phyloP scores from a whole-genome alignment of 2,888 invertebrate species.

The Athalia cordata region DNA sequence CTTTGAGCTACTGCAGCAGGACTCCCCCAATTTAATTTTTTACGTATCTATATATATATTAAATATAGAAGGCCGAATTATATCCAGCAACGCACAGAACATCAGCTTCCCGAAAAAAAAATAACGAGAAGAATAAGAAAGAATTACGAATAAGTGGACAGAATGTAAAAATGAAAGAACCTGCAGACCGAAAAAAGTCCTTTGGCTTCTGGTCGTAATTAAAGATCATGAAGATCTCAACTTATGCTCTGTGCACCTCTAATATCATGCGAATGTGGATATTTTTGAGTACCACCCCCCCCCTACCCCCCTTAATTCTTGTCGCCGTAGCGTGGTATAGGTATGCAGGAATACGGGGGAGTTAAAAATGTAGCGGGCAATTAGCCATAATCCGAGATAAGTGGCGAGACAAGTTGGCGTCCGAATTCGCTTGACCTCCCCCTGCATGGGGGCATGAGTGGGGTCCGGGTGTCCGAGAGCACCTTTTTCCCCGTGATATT shows the following conservation, averaged over 20 bases:
- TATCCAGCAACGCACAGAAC: no score
- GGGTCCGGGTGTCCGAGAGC: slow-evolving; percentile 39
- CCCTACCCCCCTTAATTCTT: no score
- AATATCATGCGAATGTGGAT: no score
- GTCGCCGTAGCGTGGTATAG: no score
- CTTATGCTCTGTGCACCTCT: background rate
- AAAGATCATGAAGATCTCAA: background rate
- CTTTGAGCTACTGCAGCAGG: background rate
- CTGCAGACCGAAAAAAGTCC: background rate
- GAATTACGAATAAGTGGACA: no score
- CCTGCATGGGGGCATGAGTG: slow-evolving; percentile 31
- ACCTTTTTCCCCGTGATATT: slow-evolving; percentile 26
- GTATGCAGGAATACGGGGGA: background rate
- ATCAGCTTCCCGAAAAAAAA: no score
- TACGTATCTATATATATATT: background rate
- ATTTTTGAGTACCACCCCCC: no score
- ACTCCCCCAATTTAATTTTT: slow-evolving; percentile 14
- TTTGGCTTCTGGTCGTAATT: background rate
- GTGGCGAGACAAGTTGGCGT: slow-evolving; percentile 28
- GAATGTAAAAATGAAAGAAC: background rate
- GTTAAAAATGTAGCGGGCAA: slow-evolving; percentile 11
- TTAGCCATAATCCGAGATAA: slow-evolving; percentile 38
- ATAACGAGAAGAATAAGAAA: no score
- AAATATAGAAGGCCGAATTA: background rate
- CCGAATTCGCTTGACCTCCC: slow-evolving; percentile 38